Conservation (phyloP, 37 sponge, comb jelly and placozoan genomes). For the Chondrilla cf. caribensis region DNA sequence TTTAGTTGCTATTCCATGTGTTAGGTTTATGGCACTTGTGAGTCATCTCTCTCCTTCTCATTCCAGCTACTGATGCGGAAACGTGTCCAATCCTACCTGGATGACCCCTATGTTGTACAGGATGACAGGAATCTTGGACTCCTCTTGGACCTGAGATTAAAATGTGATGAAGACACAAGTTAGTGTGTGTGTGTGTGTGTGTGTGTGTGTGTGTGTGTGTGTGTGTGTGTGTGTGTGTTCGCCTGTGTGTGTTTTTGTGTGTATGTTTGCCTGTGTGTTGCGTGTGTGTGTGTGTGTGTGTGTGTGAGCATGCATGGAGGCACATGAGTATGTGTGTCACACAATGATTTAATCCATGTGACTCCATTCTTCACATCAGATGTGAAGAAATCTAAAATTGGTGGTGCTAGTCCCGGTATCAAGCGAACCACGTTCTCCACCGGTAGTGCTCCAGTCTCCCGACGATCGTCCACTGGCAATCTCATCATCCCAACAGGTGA, state of each 20-base stretch:
- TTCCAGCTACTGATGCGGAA: constrained; percentile 28
- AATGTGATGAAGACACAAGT: constrained; percentile 28
- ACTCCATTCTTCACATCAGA: neutral
- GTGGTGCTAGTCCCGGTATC: neutral
- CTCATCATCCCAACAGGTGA: constrained; percentile 6
- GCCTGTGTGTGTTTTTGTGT: too few relatives aligned
- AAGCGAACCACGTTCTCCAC: neutral
- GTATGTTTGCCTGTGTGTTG: too few relatives aligned
- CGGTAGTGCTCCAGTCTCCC: constrained; percentile 12
- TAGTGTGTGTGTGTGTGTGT: neutral
- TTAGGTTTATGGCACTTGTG: neutral
- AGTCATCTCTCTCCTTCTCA: constrained; percentile 8
- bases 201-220: neutral
- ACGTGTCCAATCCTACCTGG: constrained; percentile 16
- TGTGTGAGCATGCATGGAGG: too few relatives aligned
- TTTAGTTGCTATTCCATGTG: too few relatives aligned
- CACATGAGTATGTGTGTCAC: too few relatives aligned
- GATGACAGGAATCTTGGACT: constrained; percentile 18
- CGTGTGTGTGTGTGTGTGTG: too few relatives aligned
- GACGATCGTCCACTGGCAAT: neutral
- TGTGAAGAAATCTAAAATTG: neutral
- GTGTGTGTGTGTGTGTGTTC: too few relatives aligned
- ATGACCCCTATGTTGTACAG: constrained; percentile 13
- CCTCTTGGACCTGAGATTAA: neutral
- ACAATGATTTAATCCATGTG: too few relatives aligned